Base-by-base conservation (phyloP, 2,888 invertebrate genomes). In the Dermolepida albohirtum region DNA sequence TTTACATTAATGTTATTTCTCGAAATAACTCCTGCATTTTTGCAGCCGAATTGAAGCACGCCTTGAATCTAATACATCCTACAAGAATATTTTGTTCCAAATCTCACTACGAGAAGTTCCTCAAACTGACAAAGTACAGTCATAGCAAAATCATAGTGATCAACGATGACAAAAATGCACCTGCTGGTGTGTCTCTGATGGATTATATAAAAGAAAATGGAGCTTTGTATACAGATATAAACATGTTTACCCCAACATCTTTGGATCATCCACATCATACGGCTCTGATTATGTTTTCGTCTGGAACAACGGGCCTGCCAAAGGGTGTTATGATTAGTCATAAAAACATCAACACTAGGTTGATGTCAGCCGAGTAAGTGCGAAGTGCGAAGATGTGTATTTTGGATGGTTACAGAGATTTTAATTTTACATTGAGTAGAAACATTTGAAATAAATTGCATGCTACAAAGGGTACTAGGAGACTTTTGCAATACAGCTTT, bases 251-350 rank as follows among this genome's bases (percentile, higher is more conserved):
- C 16, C 62, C 65, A 22, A 52, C 59, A 6, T 34, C 47, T 8
- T 67, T 75, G 8, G 68, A 77, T 67, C 34, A 70, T 7, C 59
- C 63, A 10, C 67, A 73, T 16, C 72, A 74, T 4, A 69, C 74
- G 0, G 77, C 77, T 6, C 72, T 76, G 39, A 74, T 79, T 40
- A 49, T 90, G 68, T 90, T 88, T 79, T 91, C 91, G 41, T 90
- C 90, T 67, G 91, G 91, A 50, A 92, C 92, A 0, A 88, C 88
- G 10, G 91, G 91, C 0, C 80, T 90, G 74, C 88, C 90, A 0
- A 90, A 91, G 80, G 89, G 89, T 40, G 89, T 90, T 0, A 84
- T 87, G 81, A 78, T 90, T 51, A 87, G 88, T 5, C 88, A 90
- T 78, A 80, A 84, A 64, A 90, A 90, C 64, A 49, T 77, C 16